These are phyloP conservation scores for Spodoptera litura DNA, from an alignment of 1,140 invertebrate species.

Conservation along the genomic window DNA sequence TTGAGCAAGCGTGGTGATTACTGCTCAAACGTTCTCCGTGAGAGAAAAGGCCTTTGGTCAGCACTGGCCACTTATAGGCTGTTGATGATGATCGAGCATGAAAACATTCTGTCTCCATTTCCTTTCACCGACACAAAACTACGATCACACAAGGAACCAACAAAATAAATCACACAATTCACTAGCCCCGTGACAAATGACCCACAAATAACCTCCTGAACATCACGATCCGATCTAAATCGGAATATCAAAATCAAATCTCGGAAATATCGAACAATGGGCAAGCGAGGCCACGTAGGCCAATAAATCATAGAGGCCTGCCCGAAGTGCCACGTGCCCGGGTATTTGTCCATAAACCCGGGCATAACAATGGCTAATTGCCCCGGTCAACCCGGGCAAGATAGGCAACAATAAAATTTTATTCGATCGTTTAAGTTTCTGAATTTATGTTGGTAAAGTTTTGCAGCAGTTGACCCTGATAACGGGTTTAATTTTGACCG, in stretches of 20 bases:
- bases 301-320: slow-evolving; percentile 44
- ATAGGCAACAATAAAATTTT: slow-evolving; percentile 60
- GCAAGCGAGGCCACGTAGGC: slow-evolving; percentile 38
- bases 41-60: too few species aligned
- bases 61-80: too few species aligned
- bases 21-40: too few species aligned
- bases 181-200: slow-evolving; percentile 41
- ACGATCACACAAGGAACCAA: background rate
- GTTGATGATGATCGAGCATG: too few species aligned
- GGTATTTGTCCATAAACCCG: slow-evolving; percentile 51
- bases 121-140: background rate
- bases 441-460: slow-evolving; percentile 55
- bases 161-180: slow-evolving; percentile 41
- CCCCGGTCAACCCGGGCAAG: slow-evolving; percentile 55
- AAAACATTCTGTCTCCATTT: background rate
- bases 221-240: slow-evolving; percentile 44
- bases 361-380: slow-evolving; percentile 60
- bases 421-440: slow-evolving; percentile 55
- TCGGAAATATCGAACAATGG: slow-evolving; percentile 45
- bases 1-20: too few species aligned
- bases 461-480: slow-evolving; percentile 36
- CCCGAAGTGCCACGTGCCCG: slow-evolving; percentile 41
- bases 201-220: slow-evolving; percentile 32
- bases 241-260: slow-evolving; percentile 40
- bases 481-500: slow-evolving; percentile 30